Conservation (phyloP, 1,140 invertebrate species). For the Eulimnadia texana region DNA sequence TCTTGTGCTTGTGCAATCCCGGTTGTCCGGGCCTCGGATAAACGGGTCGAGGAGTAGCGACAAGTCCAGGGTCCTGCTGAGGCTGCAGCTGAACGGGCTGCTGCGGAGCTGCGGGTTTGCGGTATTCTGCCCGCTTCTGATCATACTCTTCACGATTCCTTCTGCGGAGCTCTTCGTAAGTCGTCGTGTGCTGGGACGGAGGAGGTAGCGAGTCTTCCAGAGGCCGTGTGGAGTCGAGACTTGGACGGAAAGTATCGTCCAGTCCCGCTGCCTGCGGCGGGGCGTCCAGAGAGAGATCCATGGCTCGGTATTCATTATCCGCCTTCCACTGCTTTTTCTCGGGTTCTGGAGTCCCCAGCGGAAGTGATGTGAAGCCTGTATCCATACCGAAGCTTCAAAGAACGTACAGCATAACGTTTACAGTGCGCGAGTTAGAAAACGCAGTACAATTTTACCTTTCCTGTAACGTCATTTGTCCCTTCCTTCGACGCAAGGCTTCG, state of each 20-base stretch:
- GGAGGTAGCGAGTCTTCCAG: conserved; percentile 6
- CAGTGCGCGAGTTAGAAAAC: neutral
- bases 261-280: conserved; percentile 3
- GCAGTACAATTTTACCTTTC: conserved; percentile 3
- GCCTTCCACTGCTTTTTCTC: neutral
- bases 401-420: neutral
- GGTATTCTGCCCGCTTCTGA: conserved; percentile 2
- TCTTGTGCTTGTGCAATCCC: conserved; percentile 1
- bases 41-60: neutral
- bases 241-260: conserved; percentile 10
- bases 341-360: neutral
- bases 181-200: neutral
- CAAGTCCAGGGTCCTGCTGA: neutral
- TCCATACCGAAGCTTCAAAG: conserved; percentile 4
- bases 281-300: conserved; percentile 9
- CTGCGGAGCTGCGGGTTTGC: neutral
- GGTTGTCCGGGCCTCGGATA: neutral
- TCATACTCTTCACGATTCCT: conserved; percentile 14
- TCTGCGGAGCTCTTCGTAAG: conserved; percentile 8
- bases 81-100: neutral
- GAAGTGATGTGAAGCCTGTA: conserved; percentile 2
- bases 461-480: conserved; percentile 9
- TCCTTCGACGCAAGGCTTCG: conserved; percentile 8
- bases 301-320: neutral
- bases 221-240: neutral